phyloP scores from a whole-genome alignment of 2,113 vertebrate species.

The Amia ocellicauda region DNA sequence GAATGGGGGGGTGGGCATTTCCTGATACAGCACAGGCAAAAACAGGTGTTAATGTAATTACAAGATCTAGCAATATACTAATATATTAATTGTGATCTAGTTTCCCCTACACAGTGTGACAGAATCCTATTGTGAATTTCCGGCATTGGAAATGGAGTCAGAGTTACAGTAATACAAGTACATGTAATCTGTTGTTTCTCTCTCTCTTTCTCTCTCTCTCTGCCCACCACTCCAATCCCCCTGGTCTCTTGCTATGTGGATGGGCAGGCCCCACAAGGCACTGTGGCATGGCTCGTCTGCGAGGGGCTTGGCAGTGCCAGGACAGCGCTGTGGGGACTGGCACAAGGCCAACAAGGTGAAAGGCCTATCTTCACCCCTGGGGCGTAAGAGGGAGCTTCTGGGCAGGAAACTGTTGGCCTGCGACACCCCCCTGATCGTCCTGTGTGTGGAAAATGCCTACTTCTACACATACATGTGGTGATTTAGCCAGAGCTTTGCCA shows the following conservation, averaged over 20 bases:
- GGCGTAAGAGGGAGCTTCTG: constrained; percentile 76
- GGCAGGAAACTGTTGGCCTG: constrained; percentile 83
- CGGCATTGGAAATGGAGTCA: too few relatives aligned
- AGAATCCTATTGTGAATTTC: too few relatives aligned
- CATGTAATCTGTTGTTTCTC: background rate
- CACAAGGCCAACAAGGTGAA: constrained; percentile 66
- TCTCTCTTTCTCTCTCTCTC: background rate
- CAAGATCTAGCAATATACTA: too few relatives aligned
- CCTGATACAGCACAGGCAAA: background rate
- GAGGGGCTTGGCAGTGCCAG: constrained; percentile 73
- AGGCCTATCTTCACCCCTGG: constrained; percentile 78
- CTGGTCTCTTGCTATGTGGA: too few relatives aligned
- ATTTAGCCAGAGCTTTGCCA: too few relatives aligned
- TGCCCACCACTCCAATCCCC: background rate
- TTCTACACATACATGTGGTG: too few relatives aligned
- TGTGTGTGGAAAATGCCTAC: constrained; percentile 93
- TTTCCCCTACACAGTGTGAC: too few relatives aligned
- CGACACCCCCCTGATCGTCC: constrained; percentile 78
- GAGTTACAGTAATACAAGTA: background rate
- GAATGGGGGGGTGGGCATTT: background rate
- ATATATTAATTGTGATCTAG: too few relatives aligned
- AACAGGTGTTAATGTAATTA: too few relatives aligned
- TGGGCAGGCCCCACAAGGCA: constrained; percentile 89
- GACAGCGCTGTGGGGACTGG: constrained; percentile 92
- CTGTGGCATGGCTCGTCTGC: constrained; percentile 86